Evolutionary conservation across 92 coral and sea anemone genomes (phyloP).

Genomic region (Actinostola sp.): DNA sequence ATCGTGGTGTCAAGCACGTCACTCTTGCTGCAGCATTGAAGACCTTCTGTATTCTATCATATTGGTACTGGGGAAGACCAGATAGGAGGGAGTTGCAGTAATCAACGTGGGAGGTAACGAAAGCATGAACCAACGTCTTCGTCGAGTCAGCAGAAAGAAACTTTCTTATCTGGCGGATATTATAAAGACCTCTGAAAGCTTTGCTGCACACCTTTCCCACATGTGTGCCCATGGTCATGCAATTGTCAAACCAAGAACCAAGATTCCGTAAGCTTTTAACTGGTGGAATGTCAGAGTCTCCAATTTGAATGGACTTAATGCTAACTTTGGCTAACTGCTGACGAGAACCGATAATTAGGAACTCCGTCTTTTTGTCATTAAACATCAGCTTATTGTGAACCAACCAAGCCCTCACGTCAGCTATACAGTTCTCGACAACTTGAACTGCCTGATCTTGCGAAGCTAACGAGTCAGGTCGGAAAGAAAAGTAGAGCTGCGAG

Average conservation of each 20-base stretch:
- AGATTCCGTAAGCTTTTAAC: constrained; percentile 33
- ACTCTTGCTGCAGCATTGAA: constrained; percentile 55
- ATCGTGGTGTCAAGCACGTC: constrained; percentile 30
- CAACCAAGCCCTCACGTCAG: too few species aligned
- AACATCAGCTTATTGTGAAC: too few species aligned
- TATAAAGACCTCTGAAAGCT: constrained; percentile 54
- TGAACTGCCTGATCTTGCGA: too few species aligned
- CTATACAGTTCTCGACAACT: too few species aligned
- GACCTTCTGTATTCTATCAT: constrained; percentile 30
- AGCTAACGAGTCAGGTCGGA: too few species aligned
- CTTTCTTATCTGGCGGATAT: constrained; percentile 56
- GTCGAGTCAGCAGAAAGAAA: constrained; percentile 29
- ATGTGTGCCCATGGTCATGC: constrained; percentile 45
- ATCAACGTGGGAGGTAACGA: constrained; percentile 54
- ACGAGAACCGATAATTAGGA: too few species aligned
- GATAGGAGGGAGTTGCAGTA: constrained; percentile 46
- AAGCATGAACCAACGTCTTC: constrained; percentile 57
- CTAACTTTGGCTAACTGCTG: constrained; percentile 36
- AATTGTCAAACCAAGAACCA: constrained; percentile 55
- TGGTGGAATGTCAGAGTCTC: constrained; percentile 36
- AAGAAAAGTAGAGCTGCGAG: too few species aligned
- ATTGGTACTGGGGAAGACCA: constrained; percentile 43
- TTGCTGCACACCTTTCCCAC: constrained; percentile 54
- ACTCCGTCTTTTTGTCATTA: too few species aligned
- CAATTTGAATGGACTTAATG: constrained; percentile 28